Conservation (phyloP, 2,888 invertebrate genomes). For the Andrena praecox region DNA sequence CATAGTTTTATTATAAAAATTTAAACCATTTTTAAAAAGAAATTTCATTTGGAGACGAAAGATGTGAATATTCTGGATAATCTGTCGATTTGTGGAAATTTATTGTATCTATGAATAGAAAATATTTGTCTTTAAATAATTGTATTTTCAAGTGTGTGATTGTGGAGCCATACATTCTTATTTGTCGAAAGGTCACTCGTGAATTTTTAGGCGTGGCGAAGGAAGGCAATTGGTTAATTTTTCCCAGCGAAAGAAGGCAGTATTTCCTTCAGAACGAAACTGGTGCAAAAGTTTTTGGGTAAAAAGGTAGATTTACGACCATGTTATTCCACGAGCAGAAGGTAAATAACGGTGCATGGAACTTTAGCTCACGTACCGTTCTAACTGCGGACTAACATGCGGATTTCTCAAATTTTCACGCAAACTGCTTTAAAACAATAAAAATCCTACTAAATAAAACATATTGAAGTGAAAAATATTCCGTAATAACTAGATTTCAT, state of each 20-base stretch:
- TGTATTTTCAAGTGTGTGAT: no score
- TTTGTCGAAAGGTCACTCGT: not conserved
- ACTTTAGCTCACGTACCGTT: conserved; percentile 20
- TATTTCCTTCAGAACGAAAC: conserved; percentile 11
- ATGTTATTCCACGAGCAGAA: conserved; percentile 29
- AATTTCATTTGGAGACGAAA: no score
- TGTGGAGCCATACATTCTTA: no score
- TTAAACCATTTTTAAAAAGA: no score
- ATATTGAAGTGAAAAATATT: no score
- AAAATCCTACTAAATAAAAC: no score
- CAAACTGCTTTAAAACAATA: not conserved
- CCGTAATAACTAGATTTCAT: no score
- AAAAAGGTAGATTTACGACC: conserved; percentile 27
- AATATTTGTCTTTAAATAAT: no score
- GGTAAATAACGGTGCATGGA: conserved; percentile 30
- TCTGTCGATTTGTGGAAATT: no score
- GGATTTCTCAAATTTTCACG: conserved; percentile 13
- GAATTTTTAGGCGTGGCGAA: conserved; percentile 1
- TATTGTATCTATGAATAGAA: no score
- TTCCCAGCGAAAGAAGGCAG: not conserved
- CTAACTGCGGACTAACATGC: conserved; percentile 11
- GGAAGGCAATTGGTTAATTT: conserved; percentile 4
- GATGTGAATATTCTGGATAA: no score
- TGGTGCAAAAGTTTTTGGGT: conserved; percentile 13
- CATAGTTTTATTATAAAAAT: no score